These are phyloP conservation scores for Apogon talboti DNA, from an alignment of 2,797 vertebrate species.

Conservation along the genomic window DNA sequence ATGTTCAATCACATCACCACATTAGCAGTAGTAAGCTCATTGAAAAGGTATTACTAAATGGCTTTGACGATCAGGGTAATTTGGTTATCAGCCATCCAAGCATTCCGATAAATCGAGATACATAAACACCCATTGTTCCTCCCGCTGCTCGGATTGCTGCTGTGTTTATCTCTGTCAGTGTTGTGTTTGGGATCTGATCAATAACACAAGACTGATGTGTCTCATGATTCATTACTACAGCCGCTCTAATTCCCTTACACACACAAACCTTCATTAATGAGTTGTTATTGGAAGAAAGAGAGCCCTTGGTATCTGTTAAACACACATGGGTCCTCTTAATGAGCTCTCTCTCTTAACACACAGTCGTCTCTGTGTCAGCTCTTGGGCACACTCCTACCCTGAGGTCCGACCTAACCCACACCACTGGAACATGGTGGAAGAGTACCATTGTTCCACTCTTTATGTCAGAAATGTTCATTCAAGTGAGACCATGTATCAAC, in stretches of 20 bases:
- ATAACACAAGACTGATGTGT: slow-evolving; percentile 79
- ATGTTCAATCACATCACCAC: background rate
- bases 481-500: slow-evolving; percentile 30
- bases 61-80: background rate
- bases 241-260: slow-evolving; percentile 81
- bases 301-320: slow-evolving; percentile 84
- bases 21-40: slow-evolving; percentile 10
- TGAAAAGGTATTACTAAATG: background rate
- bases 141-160: slow-evolving; percentile 45
- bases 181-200: slow-evolving; percentile 79
- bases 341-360: slow-evolving; percentile 74
- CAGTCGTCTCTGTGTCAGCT: slow-evolving; percentile 66
- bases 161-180: slow-evolving; percentile 74
- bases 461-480: slow-evolving; percentile 45
- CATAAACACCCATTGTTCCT: slow-evolving; percentile 49
- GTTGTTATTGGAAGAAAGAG: slow-evolving; percentile 84
- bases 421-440: slow-evolving; percentile 36
- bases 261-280: slow-evolving; percentile 86
- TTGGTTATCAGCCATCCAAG: slow-evolving; percentile 15
- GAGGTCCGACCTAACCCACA: slow-evolving; percentile 33
- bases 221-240: slow-evolving; percentile 83
- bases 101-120: slow-evolving; percentile 25
- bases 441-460: slow-evolving; percentile 58
- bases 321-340: slow-evolving; percentile 82
- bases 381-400: slow-evolving; percentile 38